phyloP scores from a whole-genome alignment of 2,113 vertebrate species.

The Lutjanus erythropterus region DNA sequence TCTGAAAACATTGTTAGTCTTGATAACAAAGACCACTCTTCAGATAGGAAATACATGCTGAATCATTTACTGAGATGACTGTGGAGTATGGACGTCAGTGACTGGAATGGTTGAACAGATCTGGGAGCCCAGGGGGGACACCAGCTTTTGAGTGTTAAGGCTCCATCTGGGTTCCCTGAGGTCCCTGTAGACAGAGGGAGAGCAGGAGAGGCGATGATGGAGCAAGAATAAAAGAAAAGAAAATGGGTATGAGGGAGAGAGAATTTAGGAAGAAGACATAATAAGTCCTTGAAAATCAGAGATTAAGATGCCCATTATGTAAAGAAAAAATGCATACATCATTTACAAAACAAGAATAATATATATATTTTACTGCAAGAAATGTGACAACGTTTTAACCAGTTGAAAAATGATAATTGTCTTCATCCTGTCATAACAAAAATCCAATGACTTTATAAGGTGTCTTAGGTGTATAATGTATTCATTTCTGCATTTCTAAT shows the following conservation, averaged over 20 bases:
- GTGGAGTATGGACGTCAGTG: background rate
- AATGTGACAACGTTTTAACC: constrained; percentile 1
- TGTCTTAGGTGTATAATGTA: constrained; percentile 7
- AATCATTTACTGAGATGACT: background rate
- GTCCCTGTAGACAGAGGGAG: background rate
- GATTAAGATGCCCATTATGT: constrained; percentile 6
- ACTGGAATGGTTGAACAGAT: constrained; percentile 19
- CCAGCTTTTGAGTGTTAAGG: background rate
- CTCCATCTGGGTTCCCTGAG: background rate
- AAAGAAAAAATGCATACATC: background rate
- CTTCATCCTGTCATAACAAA: constrained; percentile 25
- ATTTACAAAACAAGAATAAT: background rate
- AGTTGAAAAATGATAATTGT: constrained; percentile 10
- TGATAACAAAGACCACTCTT: background rate
- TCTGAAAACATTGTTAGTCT: background rate
- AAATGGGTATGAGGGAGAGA: background rate
- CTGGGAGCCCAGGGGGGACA: background rate
- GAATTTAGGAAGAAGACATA: background rate
- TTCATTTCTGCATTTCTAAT: constrained; percentile 39
- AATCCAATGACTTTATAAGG: constrained; percentile 16
- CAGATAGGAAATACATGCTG: background rate
- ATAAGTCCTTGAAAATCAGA: constrained; percentile 14
- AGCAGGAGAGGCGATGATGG: background rate
- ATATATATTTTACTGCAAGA: background rate
- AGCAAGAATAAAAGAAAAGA: constrained; percentile 28